These are phyloP conservation scores for Periophthalmodon schlosseri DNA, from an alignment of 2,113 vertebrate genomes.

Conservation along the genomic window DNA sequence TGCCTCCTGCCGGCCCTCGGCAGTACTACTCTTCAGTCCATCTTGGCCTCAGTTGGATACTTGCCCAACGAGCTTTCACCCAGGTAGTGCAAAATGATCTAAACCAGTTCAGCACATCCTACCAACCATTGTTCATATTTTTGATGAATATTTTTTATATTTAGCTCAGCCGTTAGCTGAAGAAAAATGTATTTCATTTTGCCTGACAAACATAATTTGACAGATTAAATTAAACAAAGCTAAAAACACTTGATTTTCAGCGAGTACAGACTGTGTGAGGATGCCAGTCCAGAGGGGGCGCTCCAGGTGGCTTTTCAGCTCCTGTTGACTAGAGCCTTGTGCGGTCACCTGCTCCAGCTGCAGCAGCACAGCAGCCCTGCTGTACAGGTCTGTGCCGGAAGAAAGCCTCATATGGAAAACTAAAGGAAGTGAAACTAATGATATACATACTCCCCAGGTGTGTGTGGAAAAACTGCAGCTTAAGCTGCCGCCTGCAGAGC, in stretches of 20 bases:
- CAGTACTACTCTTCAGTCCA: slow-evolving; percentile 53
- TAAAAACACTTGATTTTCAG: slow-evolving; percentile 23
- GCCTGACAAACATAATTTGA: background rate
- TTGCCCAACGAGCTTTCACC: slow-evolving; percentile 55
- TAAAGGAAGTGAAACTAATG: background rate
- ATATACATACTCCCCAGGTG: slow-evolving; percentile 25
- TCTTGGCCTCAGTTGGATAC: slow-evolving; percentile 84
- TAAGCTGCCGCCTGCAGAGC: slow-evolving; percentile 16
- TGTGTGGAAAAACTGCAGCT: slow-evolving; percentile 59
- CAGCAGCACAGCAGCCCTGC: slow-evolving; percentile 57
- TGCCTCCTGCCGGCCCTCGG: slow-evolving; percentile 78
- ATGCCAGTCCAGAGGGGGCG: slow-evolving; percentile 62
- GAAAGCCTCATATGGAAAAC: background rate
- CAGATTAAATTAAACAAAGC: background rate
- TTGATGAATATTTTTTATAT: no score
- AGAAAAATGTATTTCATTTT: background rate
- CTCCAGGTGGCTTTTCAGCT: slow-evolving; percentile 82
- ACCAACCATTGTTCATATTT: background rate
- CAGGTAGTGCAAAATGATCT: slow-evolving; percentile 32
- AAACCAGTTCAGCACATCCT: background rate
- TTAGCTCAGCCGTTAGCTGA: background rate
- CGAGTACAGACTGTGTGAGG: slow-evolving; percentile 77
- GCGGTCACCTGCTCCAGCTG: slow-evolving; percentile 72
- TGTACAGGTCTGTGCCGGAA: slow-evolving; percentile 27
- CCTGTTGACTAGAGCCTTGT: slow-evolving; percentile 81